Conservation (phyloP, 1,140 invertebrate genomes). For the Amyelois transitella region DNA sequence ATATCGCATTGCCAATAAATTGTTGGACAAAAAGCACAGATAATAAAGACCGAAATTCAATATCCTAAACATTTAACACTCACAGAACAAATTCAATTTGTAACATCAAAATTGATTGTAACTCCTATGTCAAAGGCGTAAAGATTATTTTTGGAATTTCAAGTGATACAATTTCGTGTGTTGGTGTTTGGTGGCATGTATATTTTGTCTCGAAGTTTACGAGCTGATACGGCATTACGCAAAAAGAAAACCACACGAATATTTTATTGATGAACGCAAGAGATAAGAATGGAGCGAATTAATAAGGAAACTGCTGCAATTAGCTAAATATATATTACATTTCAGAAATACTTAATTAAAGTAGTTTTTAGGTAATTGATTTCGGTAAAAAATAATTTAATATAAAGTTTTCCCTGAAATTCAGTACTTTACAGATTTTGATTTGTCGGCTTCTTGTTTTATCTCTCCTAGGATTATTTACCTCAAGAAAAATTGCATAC, state of each 20-base stretch:
- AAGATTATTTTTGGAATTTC: background rate
- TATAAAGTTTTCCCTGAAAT: no score
- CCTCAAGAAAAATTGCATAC: no score
- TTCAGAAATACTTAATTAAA: no score
- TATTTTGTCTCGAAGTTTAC: slow-evolving; percentile 41
- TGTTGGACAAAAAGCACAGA: slow-evolving; percentile 17
- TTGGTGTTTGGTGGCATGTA: slow-evolving; percentile 11
- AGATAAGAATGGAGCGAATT: background rate
- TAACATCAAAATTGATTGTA: background rate
- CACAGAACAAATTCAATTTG: slow-evolving; percentile 6
- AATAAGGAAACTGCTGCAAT: background rate
- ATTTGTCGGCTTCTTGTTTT: no score
- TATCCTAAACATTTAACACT: slow-evolving; percentile 35
- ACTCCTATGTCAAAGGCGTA: background rate
- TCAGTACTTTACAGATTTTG: no score
- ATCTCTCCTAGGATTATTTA: no score
- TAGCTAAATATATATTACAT: no score
- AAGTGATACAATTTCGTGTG: background rate
- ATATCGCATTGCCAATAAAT: slow-evolving; percentile 34
- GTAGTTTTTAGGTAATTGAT: no score
- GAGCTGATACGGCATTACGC: slow-evolving; percentile 26
- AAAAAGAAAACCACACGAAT: slow-evolving; percentile 25
- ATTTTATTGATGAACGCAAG: slow-evolving; percentile 23
- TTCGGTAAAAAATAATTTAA: no score
- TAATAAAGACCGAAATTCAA: slow-evolving; percentile 39